Evolutionary conservation across 2,888 invertebrate genomes (phyloP).

Genomic region (Patella depressa): DNA sequence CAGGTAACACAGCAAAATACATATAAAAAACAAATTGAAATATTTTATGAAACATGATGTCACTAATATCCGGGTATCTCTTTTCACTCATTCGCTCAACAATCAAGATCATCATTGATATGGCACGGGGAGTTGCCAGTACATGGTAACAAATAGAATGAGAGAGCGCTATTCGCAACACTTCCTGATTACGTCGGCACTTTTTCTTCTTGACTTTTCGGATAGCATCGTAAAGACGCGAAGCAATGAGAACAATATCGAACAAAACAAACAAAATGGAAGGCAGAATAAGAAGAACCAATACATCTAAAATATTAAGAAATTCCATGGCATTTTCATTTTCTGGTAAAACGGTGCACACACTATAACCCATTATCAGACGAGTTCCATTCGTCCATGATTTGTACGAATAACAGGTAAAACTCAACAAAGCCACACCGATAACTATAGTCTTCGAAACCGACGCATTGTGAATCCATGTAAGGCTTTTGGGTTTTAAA

Average conservation of each 20-base stretch:
- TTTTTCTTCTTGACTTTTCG: conserved; percentile 18
- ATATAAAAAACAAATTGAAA: conserved; percentile 53
- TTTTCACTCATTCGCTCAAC: conserved; percentile 35
- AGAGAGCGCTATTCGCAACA: conserved; percentile 42
- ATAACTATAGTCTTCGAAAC: conserved; percentile 42
- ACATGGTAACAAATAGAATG: conserved; percentile 47
- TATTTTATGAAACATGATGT: conserved; percentile 45
- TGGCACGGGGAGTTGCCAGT: conserved; percentile 49
- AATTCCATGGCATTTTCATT: conserved; percentile 47
- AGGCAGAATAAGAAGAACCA: conserved; percentile 47
- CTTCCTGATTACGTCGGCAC: conserved; percentile 38
- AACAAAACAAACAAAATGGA: conserved; percentile 47
- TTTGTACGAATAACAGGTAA: conserved; percentile 55
- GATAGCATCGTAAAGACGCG: conserved; percentile 4
- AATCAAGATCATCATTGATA: conserved; percentile 45
- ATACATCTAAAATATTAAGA: conserved; percentile 48
- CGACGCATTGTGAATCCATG: conserved; percentile 42
- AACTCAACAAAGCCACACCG: conserved; percentile 43
- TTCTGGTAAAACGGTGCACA: conserved; percentile 51
- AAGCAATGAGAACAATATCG: conserved; percentile 36
- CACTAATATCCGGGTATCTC: conserved; percentile 31
- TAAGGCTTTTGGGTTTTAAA: conserved; percentile 29
- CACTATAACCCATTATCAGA: conserved; percentile 30
- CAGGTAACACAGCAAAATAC: conserved; percentile 51
- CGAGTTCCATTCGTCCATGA: conserved; percentile 54